Evolutionary conservation across 1,140 invertebrate genomes (phyloP), one percentile per base, ranked within the genome.

Genomic region (Trachymyrmex cornetzi): DNA sequence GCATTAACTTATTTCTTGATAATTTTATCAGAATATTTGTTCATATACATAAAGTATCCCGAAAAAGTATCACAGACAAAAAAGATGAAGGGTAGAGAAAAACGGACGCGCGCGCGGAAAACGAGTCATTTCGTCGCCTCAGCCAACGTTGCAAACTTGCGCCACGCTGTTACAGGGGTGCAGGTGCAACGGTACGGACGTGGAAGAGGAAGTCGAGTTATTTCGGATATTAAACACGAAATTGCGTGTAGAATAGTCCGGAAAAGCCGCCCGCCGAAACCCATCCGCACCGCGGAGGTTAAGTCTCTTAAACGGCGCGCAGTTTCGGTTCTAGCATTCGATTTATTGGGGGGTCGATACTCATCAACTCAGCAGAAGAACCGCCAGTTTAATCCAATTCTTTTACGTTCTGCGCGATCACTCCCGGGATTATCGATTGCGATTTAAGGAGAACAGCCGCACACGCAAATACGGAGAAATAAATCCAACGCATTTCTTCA

Each of bases 201-300:
- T 59, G 90, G 86, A 90, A 88, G 89, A 92, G 92, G 88, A 94
- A 93, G 93, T 93, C 92, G 92, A 93, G 93, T 94, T 94, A 94
- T 94, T 93, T 93, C 92, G 93, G 92, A 93, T 93, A 94, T 93
- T 94, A 92, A 93, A 93, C 93, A 93, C 89, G 93, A 93, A 93
- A 94, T 94, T 93, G 93, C 90, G 92, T 92, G 91, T 93, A 93
- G 92, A 90, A 92, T 92, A 91, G 91, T 91, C 90, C 90, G 92
- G 89, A 91, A 92, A 92, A 92, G 92, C 93, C 90, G 90, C 87
- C 90, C 89, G 89, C 90, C 89, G 53, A 82, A 82, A 82, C 67
- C 80, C 67, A 74, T 82, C 55, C 69, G 38, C 80, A 57, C 50
- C 69, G 69, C 80, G 38, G 38, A 14, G 66, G 38, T 69, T 84